Conservation (phyloP, 2,797 vertebrate genomes). For the Girardinus metallicus region DNA sequence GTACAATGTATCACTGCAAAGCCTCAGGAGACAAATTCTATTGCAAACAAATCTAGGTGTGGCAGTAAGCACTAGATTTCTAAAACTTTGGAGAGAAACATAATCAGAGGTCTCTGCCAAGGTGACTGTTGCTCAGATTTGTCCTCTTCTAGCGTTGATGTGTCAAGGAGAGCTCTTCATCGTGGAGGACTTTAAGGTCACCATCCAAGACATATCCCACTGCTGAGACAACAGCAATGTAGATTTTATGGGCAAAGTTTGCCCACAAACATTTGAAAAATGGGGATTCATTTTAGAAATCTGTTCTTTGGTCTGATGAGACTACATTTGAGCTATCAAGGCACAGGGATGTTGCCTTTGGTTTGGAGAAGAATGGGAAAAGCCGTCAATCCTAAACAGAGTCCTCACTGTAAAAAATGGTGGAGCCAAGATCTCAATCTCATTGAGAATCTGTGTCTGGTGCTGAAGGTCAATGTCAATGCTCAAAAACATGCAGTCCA, state of each 20-base stretch:
- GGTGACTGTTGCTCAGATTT: too few relatives aligned
- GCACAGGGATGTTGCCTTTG: not conserved
- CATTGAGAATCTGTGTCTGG: not conserved
- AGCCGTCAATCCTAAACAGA: not conserved
- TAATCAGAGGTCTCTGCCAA: too few relatives aligned
- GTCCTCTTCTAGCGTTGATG: too few relatives aligned
- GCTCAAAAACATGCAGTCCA: not conserved
- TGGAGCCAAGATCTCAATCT: not conserved
- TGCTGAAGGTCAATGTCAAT: not conserved
- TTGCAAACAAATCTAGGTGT: too few relatives aligned
- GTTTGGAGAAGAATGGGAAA: not conserved
- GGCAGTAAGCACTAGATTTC: too few relatives aligned
- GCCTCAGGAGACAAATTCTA: too few relatives aligned
- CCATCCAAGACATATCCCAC: too few relatives aligned
- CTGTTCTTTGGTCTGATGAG: not conserved
- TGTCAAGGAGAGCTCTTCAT: too few relatives aligned
- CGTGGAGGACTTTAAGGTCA: too few relatives aligned
- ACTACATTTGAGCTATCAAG: not conserved
- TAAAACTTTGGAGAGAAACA: too few relatives aligned
- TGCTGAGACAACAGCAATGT: too few relatives aligned
- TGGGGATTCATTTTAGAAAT: not conserved
- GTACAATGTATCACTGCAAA: too few relatives aligned
- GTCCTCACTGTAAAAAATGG: not conserved
- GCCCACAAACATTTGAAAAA: not conserved
- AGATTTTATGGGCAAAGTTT: not conserved